phyloP scores from a whole-genome alignment of 2,113 vertebrate genomes.

The Campylomormyrus tamandua region DNA sequence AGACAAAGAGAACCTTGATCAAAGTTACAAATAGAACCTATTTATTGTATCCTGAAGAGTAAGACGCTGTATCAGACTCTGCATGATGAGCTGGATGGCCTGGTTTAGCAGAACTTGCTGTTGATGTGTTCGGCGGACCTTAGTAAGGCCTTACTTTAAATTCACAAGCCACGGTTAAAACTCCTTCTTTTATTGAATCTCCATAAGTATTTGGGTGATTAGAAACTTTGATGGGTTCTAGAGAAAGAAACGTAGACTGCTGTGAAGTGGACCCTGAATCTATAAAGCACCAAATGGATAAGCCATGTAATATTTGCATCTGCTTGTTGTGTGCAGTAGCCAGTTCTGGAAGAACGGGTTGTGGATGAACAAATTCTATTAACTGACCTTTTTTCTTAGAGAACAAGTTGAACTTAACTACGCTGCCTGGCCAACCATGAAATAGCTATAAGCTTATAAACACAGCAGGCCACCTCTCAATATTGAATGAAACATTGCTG shows the following conservation, averaged over 20 bases:
- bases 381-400: neutral
- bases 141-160: neutral
- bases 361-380: neutral
- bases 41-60: neutral
- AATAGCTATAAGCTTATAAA: constrained; percentile 10
- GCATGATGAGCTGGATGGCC: neutral
- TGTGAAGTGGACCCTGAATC: neutral
- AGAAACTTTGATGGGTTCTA: neutral
- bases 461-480: neutral
- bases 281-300: neutral
- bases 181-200: neutral
- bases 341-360: neutral
- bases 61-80: neutral
- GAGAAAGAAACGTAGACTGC: neutral
- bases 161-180: neutral
- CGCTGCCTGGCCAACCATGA: neutral
- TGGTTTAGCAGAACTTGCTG: neutral
- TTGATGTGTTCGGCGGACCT: neutral
- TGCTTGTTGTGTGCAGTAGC: too few species aligned
- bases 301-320: neutral
- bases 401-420: neutral
- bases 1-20: neutral
- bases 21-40: neutral
- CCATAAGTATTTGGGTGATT: neutral
- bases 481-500: neutral